Evolutionary conservation across 2,888 invertebrate species (phyloP).

Genomic region (Ophioninae sp.): DNA sequence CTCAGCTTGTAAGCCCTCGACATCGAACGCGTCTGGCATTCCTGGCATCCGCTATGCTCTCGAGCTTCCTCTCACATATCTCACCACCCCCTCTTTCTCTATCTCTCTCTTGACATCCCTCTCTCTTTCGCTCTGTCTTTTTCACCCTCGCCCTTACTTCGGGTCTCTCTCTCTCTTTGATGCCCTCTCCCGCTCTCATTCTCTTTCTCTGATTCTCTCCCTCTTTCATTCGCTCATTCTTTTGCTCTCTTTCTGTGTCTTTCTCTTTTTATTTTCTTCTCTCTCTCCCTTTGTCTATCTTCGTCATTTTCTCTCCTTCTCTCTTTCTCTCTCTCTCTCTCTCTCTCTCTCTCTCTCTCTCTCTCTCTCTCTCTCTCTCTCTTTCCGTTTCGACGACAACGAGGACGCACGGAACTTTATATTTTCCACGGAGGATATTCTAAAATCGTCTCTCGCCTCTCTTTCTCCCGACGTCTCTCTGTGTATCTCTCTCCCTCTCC

Average conservation of each 20-base stretch:
- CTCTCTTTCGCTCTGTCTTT: slow-evolving; percentile 14
- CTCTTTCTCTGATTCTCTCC: no score
- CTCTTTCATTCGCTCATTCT: no score
- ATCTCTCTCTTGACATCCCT: background rate
- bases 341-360: slow-evolving; percentile 13
- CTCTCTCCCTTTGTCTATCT: slow-evolving; percentile 6
- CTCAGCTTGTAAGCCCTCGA: slow-evolving; percentile 50
- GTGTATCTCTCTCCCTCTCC: background rate
- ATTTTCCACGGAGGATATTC: slow-evolving; percentile 56
- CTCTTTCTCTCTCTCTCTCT: background rate
- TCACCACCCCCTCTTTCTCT: background rate
- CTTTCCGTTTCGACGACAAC: slow-evolving; percentile 48
- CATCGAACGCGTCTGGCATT: slow-evolving; percentile 62
- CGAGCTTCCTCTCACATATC: slow-evolving; percentile 31
- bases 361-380: background rate
- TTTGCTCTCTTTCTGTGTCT: background rate
- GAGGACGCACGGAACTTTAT: slow-evolving; percentile 59
- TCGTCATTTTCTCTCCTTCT: background rate
- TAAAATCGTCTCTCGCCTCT: slow-evolving; percentile 54
- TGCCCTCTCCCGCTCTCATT: background rate
- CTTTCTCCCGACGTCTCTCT: slow-evolving; percentile 7
- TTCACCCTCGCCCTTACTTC: background rate
- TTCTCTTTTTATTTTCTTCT: slow-evolving; percentile 15
- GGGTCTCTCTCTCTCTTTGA: slow-evolving; percentile 15
- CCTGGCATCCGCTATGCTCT: slow-evolving; percentile 40